Percentiles rank a stretch among this genome's conserved stretches.
phyloP scores from a whole-genome alignment of 2,113 vertebrate genomes.

The Aspidoscelis tigris region DNA sequence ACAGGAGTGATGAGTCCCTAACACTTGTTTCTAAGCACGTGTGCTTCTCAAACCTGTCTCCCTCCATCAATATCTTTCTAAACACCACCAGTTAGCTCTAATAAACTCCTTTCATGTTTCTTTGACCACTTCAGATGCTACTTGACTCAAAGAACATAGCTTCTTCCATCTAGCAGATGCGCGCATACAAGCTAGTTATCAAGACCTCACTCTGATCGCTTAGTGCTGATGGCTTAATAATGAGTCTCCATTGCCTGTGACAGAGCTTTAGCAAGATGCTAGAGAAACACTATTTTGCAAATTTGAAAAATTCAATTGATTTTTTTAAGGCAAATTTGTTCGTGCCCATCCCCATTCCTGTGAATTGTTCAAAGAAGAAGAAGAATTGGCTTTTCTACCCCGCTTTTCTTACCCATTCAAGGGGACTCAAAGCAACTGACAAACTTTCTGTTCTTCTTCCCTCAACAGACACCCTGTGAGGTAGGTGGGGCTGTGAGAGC shows the following conservation, averaged over 20 bases:
- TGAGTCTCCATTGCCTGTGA: background rate
- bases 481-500: no score
- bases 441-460: no score
- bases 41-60: no score
- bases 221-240: background rate
- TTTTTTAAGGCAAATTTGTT: no score
- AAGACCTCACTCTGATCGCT: background rate
- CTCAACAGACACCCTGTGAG: no score
- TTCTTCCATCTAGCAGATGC: background rate
- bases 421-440: no score
- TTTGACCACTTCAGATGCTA: background rate
- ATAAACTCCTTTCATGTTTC: background rate
- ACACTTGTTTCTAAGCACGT: no score
- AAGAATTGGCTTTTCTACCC: no score
- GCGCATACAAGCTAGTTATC: background rate
- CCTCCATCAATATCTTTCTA: no score
- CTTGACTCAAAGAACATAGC: background rate
- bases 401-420: no score
- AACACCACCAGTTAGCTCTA: background rate
- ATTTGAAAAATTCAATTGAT: no score
- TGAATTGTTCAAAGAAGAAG: background rate
- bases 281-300: background rate
- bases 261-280: background rate
- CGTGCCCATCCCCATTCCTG: background rate
- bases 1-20: no score